A percentile compares a stretch with the other conserved stretches of the same genome.
These are phyloP conservation scores for Adrianichthys oophorus DNA, from an alignment of 2,797 vertebrate genomes.

Conservation along the genomic window DNA sequence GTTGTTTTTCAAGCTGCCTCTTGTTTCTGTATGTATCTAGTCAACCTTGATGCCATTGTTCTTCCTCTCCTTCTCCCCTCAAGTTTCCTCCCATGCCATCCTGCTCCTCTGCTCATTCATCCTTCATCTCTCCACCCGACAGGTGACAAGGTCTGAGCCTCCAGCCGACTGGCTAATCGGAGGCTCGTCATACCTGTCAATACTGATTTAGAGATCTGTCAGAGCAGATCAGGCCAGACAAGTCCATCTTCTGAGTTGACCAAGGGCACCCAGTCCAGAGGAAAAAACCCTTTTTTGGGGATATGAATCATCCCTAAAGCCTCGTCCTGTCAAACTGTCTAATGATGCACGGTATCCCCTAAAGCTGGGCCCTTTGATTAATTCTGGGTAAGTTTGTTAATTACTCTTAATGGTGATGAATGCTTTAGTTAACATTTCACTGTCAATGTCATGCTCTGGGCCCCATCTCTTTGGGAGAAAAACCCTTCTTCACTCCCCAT, in stretches of 20 bases:
- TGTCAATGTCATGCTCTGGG: slow-evolving; percentile 50
- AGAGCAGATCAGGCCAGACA: slow-evolving; percentile 39
- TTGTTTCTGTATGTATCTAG: slow-evolving; percentile 31
- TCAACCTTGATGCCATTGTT: slow-evolving; percentile 22
- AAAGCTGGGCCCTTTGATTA: slow-evolving; percentile 74
- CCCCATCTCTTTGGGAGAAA: slow-evolving; percentile 12
- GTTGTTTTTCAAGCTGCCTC: slow-evolving; percentile 34
- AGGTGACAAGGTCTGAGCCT: slow-evolving; percentile 92
- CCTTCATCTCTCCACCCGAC: slow-evolving; percentile 92
- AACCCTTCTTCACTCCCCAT: slow-evolving; percentile 10
- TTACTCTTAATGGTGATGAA: slow-evolving; percentile 79
- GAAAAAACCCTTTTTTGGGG: slow-evolving; percentile 45
- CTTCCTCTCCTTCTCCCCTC: slow-evolving; percentile 12
- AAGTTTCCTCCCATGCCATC: slow-evolving; percentile 18
- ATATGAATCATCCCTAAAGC: slow-evolving; percentile 79
- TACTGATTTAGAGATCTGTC: slow-evolving; percentile 78
- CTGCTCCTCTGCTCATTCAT: slow-evolving; percentile 68
- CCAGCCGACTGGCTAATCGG: slow-evolving; percentile 98
- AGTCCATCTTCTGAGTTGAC: slow-evolving; percentile 39
- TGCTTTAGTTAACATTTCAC: slow-evolving; percentile 63
- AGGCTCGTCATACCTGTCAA: slow-evolving; percentile 97
- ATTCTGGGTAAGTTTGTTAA: slow-evolving; percentile 74
- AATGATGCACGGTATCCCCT: slow-evolving; percentile 74
- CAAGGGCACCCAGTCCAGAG: slow-evolving; percentile 57
- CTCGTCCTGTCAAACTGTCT: slow-evolving; percentile 73